Evolutionary conservation across 2,797 vertebrate species (phyloP).

Genomic region (Microcaecilia unicolor): DNA sequence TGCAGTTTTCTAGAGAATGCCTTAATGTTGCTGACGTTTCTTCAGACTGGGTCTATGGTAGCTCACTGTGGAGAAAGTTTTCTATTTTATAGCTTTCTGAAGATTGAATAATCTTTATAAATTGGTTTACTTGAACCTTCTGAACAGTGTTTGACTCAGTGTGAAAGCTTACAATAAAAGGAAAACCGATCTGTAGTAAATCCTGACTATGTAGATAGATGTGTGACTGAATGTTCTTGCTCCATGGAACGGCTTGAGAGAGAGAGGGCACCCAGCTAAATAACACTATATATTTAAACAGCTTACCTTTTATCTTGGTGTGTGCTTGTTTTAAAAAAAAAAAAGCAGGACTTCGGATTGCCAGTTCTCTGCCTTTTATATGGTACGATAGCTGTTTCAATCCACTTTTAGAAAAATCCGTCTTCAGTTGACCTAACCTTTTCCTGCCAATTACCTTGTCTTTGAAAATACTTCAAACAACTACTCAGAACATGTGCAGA

Average conservation of each 20-base stretch:
- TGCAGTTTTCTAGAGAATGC: too few species aligned
- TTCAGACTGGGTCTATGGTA: too few species aligned
- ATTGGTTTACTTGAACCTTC: constrained; percentile 3
- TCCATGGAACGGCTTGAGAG: constrained; percentile 7
- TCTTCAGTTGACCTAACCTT: constrained; percentile 24
- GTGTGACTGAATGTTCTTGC: background rate
- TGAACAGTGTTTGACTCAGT: background rate
- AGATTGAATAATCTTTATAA: too few species aligned
- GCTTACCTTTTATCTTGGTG: constrained; percentile 11
- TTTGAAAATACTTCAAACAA: constrained; percentile 7
- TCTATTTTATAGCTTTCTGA: too few species aligned
- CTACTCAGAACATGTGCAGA: too few species aligned
- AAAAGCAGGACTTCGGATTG: constrained; percentile 22
- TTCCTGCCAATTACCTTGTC: constrained; percentile 10
- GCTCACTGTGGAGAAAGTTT: too few species aligned
- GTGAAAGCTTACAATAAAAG: constrained; percentile 12
- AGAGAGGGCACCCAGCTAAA: constrained; percentile 30
- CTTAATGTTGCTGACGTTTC: too few species aligned
- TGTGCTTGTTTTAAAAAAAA: constrained; percentile 3
- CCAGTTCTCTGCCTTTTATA: constrained; percentile 5
- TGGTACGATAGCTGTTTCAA: constrained; percentile 8
- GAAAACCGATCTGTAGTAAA: background rate
- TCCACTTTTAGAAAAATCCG: constrained; percentile 23
- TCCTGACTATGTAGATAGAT: constrained; percentile 4
- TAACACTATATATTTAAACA: constrained; percentile 31